Base-by-base conservation (phyloP, 2,888 invertebrate species). In the Crossocerus cetratus region DNA sequence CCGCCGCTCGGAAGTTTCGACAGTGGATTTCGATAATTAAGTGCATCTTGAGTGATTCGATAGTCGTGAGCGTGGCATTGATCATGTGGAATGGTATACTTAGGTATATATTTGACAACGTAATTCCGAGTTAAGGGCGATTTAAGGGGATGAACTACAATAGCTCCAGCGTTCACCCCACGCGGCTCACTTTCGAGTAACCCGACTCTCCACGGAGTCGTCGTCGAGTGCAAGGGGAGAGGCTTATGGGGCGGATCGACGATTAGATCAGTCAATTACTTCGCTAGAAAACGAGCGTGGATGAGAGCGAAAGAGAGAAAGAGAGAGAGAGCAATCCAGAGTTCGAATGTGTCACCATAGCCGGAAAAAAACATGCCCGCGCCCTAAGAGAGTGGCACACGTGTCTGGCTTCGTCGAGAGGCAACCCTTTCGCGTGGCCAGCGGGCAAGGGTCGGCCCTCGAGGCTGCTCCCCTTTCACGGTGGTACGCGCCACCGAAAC, bases 261-360 rank as follows among this genome's bases (percentile, higher is more conserved):
- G 65, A 77, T 80, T 80, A 75, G 65, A 80, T 80, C 77, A 66
- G 75, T 68, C 72, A 66, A 80, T 80, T 80, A 77, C 79, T 66
- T 69, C 32, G 8, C 32, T 32, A 32, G 32, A 32, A 32, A 32
- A 4, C 8, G 32, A 32, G n/a, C n/a, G n/a, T n/a, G n/a, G n/a
- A n/a, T n/a, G n/a, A n/a, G n/a, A n/a, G n/a, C n/a, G n/a, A 54
- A 61, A 57, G 58, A 21, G 57, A 14, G 69, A 63, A 66, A 61
- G 54, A 61, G 43, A 43, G 54, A 61, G n/a, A n/a, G n/a, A n/a
- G n/a, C n/a, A n/a, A n/a, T n/a, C n/a, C n/a, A n/a, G n/a, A n/a
- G n/a, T n/a, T n/a, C n/a, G 32, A 32, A 32, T 32, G 32, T 32
- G 32, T 32, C 32, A 32, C 32, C 32, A 32, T 32, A 32, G 22